Evolutionary conservation across 1,140 invertebrate genomes (phyloP).

Genomic region (Drosophila takahashii): DNA sequence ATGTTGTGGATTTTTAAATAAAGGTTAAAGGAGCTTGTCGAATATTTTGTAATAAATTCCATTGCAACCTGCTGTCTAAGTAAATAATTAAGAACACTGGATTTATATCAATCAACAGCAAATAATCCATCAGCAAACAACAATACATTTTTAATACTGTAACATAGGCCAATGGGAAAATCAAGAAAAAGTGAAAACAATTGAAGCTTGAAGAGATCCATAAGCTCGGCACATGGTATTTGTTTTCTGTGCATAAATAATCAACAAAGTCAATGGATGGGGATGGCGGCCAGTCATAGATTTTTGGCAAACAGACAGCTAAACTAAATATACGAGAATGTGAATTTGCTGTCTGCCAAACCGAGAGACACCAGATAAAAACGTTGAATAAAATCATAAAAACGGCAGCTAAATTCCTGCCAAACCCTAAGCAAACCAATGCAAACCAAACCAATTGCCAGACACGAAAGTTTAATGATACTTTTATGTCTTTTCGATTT

Average conservation of each 20-base stretch:
- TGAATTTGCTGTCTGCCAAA: constrained; percentile 43
- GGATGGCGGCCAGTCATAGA: constrained; percentile 18
- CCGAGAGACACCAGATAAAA: constrained; percentile 60
- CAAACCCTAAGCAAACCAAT: constrained; percentile 27
- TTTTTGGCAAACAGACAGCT: constrained; percentile 68
- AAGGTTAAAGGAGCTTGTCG: background rate
- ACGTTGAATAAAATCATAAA: constrained; percentile 62
- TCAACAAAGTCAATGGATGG: constrained; percentile 23
- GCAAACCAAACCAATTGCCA: constrained; percentile 40
- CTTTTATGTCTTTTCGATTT: constrained; percentile 68
- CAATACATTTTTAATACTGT: constrained; percentile 21
- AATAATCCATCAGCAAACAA: constrained; percentile 17
- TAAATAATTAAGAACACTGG: constrained; percentile 23
- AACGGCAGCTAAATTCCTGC: constrained; percentile 17
- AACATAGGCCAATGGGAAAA: constrained; percentile 8
- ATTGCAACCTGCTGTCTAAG: constrained; percentile 1
- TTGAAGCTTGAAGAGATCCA: constrained; percentile 30
- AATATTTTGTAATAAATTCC: constrained; percentile 4
- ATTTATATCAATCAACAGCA: constrained; percentile 29
- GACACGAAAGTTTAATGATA: constrained; percentile 70
- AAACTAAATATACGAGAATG: constrained; percentile 48
- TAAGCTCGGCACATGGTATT: constrained; percentile 50
- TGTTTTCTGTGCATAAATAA: constrained; percentile 73
- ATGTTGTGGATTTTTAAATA: background rate
- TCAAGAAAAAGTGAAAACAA: constrained; percentile 53